These are phyloP conservation scores for Caerostris darwini DNA, from an alignment of 1,140 invertebrate genomes.

Conservation along the genomic window DNA sequence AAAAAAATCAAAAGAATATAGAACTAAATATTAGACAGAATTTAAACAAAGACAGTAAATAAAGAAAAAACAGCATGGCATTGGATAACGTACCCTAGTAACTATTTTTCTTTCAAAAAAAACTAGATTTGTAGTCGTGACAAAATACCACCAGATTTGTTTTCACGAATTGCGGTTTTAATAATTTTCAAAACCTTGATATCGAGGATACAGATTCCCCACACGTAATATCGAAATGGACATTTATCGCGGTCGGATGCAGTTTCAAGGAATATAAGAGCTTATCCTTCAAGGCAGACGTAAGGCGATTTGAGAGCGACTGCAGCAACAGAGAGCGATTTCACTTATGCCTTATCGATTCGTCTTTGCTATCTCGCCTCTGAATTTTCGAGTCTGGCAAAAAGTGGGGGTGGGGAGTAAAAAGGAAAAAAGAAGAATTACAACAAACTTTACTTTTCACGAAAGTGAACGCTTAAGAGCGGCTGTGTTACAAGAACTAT, in stretches of 20 bases:
- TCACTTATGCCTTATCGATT: conserved; percentile 8
- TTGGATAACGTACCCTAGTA: background rate
- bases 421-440: background rate
- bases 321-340: background rate
- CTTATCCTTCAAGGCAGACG: background rate
- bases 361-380: conserved; percentile 1
- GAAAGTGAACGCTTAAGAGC: background rate
- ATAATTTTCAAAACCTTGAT: background rate
- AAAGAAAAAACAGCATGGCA: background rate
- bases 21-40: too few species aligned
- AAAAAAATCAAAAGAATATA: too few species aligned
- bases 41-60: background rate
- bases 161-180: background rate
- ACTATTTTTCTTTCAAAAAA: background rate
- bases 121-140: background rate
- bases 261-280: conserved; percentile 6
- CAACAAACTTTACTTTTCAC: conserved; percentile 34
- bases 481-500: background rate
- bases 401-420: background rate
- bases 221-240: conserved; percentile 12
- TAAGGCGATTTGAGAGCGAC: conserved; percentile 8
- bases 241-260: background rate
- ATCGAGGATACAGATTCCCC: background rate
- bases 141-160: background rate
- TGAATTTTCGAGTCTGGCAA: background rate